A percentile compares a stretch with the other conserved stretches of the same genome.
Conservation (phyloP, 2,797 vertebrate species). For the Acanthis flammea region DNA sequence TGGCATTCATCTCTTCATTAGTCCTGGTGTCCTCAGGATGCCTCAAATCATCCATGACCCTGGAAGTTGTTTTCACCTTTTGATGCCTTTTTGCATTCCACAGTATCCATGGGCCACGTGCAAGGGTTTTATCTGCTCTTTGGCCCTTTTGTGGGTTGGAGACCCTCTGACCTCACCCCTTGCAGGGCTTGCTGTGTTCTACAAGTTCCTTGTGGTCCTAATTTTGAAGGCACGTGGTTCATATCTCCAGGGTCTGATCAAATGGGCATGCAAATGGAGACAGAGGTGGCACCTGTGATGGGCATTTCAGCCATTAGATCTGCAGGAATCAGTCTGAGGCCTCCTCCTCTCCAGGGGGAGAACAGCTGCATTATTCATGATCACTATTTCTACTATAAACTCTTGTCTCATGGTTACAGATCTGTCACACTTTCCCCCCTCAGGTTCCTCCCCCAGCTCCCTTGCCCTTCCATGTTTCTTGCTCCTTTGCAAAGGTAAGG, state of each 20-base stretch:
- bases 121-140: background rate
- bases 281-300: constrained; percentile 50
- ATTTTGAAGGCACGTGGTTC: background rate
- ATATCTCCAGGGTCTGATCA: background rate
- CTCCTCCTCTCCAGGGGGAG: background rate
- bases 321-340: constrained; percentile 8
- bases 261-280: constrained; percentile 41
- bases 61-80: background rate
- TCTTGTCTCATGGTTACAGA: background rate
- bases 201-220: background rate
- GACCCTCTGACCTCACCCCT: background rate
- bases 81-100: background rate
- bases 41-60: rapidly evolving
- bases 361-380: constrained; percentile 46
- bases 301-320: constrained; percentile 38
- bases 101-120: background rate
- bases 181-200: background rate
- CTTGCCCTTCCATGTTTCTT: background rate
- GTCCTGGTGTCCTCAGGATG: background rate
- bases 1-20: background rate
- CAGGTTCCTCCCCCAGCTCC: background rate
- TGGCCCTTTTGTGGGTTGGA: background rate
- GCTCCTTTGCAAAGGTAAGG: constrained; percentile 4
- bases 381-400: background rate
- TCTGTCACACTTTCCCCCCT: background rate